Conservation (phyloP, 2,113 vertebrate genomes). For the Pachycephala philippinensis region DNA sequence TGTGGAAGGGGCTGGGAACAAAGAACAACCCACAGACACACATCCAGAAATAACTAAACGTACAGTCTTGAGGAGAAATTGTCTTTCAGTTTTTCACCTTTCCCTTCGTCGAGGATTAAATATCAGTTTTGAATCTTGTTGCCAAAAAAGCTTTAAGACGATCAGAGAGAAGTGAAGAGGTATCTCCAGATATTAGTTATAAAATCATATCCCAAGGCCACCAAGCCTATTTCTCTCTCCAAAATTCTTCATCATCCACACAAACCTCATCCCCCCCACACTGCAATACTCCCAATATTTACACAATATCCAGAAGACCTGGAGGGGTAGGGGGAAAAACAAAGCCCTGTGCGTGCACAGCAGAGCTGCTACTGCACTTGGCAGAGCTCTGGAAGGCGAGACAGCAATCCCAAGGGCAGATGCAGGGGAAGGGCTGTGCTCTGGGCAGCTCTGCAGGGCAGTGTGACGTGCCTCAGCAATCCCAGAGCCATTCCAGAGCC, state of each 20-base stretch:
- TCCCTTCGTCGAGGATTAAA: background rate
- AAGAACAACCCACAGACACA: background rate
- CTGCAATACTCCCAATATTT: background rate
- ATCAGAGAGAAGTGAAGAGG: background rate
- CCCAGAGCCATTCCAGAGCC: background rate
- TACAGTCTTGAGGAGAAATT: background rate
- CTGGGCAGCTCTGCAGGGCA: background rate
- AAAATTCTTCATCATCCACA: background rate
- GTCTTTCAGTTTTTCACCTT: background rate
- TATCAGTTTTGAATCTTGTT: background rate
- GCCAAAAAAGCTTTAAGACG: background rate
- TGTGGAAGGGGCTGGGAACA: background rate
- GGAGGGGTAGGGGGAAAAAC: fast-evolving
- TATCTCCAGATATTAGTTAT: background rate
- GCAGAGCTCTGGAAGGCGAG: background rate
- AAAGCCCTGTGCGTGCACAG: background rate
- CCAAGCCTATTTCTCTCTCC: background rate
- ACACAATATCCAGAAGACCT: background rate
- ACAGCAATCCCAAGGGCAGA: background rate
- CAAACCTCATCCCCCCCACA: background rate
- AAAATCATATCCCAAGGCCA: background rate
- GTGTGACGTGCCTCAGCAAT: background rate
- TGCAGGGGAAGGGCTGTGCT: background rate
- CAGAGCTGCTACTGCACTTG: background rate
- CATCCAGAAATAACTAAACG: background rate